Percentiles rank a stretch among this genome's conserved stretches.
Conservation (phyloP, 2,113 vertebrate species). For the Macquaria australasica region DNA sequence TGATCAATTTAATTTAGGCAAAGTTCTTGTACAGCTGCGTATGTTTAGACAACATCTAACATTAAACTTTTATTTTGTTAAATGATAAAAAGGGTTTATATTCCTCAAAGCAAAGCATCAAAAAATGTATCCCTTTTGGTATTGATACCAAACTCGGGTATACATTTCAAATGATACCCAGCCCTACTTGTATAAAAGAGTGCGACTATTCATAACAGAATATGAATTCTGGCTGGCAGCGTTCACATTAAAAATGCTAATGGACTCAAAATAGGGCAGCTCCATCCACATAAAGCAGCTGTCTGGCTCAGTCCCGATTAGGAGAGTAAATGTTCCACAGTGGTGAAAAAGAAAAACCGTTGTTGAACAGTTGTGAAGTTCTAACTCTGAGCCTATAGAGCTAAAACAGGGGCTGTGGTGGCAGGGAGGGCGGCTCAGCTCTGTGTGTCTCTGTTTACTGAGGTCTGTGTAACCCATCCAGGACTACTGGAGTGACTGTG, state of each 20-base stretch:
- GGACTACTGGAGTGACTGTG: slow-evolving; percentile 15
- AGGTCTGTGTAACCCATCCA: background rate
- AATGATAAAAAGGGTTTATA: background rate
- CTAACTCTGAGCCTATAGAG: slow-evolving; percentile 10
- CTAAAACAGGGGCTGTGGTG: background rate
- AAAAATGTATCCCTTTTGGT: background rate
- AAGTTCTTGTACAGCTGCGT: background rate
- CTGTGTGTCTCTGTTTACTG: slow-evolving; percentile 11
- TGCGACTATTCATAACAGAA: slow-evolving; percentile 8
- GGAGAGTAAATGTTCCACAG: background rate
- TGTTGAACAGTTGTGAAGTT: background rate
- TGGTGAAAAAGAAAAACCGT: background rate
- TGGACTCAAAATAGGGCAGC: slow-evolving; percentile 23
- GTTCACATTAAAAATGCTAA: slow-evolving; percentile 23
- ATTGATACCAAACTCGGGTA: background rate
- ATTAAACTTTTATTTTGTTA: background rate
- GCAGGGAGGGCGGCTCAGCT: accelerated
- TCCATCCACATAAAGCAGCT: slow-evolving; percentile 18
- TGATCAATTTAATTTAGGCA: background rate
- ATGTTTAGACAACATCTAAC: background rate
- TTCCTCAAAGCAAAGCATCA: background rate
- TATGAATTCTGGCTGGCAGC: slow-evolving; percentile 26
- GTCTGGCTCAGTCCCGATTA: slow-evolving; percentile 15
- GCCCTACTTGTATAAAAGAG: background rate
- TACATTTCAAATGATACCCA: background rate